These are phyloP conservation scores for Porites lutea DNA, from an alignment of 64 coral and sea anemone species.

Conservation along the genomic window DNA sequence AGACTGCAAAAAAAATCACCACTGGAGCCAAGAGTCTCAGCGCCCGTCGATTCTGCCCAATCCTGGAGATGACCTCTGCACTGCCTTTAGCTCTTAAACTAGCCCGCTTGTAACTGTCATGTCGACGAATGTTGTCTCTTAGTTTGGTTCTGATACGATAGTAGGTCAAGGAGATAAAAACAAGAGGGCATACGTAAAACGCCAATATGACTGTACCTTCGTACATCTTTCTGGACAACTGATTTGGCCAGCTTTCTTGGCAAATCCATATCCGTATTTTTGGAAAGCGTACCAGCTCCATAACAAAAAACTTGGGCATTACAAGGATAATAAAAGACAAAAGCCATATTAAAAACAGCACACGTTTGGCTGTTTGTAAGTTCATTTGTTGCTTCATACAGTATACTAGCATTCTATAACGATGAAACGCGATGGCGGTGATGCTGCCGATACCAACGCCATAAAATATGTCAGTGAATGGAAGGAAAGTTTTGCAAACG, in stretches of 20 bases:
- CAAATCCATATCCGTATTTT: conserved; percentile 28
- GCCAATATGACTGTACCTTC: not conserved
- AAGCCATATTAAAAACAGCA: conserved; percentile 80
- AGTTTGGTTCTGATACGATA: conserved; percentile 63
- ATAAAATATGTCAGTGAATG: conserved; percentile 69
- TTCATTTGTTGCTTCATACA: conserved; percentile 73
- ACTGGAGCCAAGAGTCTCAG: conserved; percentile 65
- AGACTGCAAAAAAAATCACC: conserved; percentile 68
- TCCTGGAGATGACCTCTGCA: not conserved
- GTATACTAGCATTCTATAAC: conserved; percentile 82
- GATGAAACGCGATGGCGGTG: conserved; percentile 80
- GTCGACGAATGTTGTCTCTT: conserved; percentile 32
- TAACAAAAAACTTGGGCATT: conserved; percentile 69
- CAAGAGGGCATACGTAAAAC: conserved; percentile 67
- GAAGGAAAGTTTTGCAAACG: conserved; percentile 55
- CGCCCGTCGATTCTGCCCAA: conserved; percentile 66
- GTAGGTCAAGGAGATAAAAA: conserved; percentile 64
- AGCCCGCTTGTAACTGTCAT: conserved; percentile 33
- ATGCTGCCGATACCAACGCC: conserved; percentile 67
- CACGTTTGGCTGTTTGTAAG: conserved; percentile 40
- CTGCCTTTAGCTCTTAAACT: not conserved
- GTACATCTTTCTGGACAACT: conserved; percentile 42
- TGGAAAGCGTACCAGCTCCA: conserved; percentile 44
- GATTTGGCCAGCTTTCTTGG: conserved; percentile 24
- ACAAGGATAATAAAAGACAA: conserved; percentile 63